phyloP scores from a whole-genome alignment of 2,797 vertebrate species.

The Percopsis omiscomaycus region DNA sequence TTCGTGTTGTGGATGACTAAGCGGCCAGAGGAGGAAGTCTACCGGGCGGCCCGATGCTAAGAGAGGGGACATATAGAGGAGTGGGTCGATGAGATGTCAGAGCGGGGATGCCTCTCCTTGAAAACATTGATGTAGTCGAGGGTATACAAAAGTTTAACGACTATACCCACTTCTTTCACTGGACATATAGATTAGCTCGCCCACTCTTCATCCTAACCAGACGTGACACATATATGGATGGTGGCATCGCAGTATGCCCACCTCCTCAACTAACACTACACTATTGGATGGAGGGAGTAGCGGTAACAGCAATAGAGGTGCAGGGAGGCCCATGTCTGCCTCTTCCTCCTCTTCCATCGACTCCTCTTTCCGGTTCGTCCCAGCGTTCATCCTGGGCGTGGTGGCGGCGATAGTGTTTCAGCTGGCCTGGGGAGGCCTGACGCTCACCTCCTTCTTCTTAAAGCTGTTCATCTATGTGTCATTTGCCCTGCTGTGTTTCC shows the following conservation, averaged over 20 bases:
- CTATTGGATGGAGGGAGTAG: slow-evolving; percentile 53
- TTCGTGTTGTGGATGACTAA: slow-evolving; percentile 28
- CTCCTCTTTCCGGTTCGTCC: slow-evolving; percentile 68
- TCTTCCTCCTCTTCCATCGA: slow-evolving; percentile 35
- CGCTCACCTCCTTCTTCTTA: slow-evolving; percentile 77
- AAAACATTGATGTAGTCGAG: slow-evolving; percentile 54
- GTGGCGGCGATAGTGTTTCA: slow-evolving; percentile 75
- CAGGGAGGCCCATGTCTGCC: slow-evolving; percentile 61
- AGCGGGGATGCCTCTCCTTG: slow-evolving; percentile 67
- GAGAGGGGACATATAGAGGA: slow-evolving; percentile 31
- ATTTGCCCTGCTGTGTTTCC: slow-evolving; percentile 77
- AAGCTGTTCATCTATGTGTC: slow-evolving; percentile 81
- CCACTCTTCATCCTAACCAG: slow-evolving; percentile 38
- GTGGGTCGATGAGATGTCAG: slow-evolving; percentile 58
- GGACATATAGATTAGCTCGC: slow-evolving; percentile 15
- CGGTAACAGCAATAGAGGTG: slow-evolving; percentile 30
- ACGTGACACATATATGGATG: slow-evolving; percentile 67
- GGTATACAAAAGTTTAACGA: slow-evolving; percentile 39
- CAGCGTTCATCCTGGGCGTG: slow-evolving; percentile 73
- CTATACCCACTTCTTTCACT: slow-evolving; percentile 32
- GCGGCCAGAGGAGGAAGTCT: slow-evolving; percentile 21
- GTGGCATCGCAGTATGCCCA: slow-evolving; percentile 73
- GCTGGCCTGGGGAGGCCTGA: slow-evolving; percentile 75
- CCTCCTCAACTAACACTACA: slow-evolving; percentile 57
- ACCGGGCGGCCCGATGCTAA: slow-evolving; percentile 42